Percentiles rank a stretch among this genome's conserved stretches.
Conservation (phyloP, 2,113 vertebrate species). For the Dendropsophus ebraccatus region DNA sequence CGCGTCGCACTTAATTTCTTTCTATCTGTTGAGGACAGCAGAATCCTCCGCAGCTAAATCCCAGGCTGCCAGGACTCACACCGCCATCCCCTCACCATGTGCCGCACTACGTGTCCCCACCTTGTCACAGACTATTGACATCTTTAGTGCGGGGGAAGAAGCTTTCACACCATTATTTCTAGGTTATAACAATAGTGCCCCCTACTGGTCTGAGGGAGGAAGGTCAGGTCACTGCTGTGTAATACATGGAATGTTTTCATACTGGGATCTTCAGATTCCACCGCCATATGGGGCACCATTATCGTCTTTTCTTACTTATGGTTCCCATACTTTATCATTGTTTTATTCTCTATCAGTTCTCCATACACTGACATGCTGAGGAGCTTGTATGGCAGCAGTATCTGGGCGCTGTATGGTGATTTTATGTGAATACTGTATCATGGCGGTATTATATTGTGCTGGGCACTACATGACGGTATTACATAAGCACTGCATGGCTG, state of each 20-base stretch:
- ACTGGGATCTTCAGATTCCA: neutral
- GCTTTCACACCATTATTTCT: neutral
- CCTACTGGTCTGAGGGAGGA: neutral
- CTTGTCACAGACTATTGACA: neutral
- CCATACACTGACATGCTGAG: no score
- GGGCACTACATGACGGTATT: no score
- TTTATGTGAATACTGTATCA: no score
- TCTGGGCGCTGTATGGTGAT: neutral
- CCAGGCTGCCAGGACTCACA: neutral
- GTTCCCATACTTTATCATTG: no score
- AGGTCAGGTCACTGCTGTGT: neutral
- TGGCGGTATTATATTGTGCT: no score
- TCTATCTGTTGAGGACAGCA: slow-evolving; percentile 3
- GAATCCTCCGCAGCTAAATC: neutral
- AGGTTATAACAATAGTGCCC: neutral
- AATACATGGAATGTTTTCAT: no score
- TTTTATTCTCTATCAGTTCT: no score
- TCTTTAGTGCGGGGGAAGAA: neutral
- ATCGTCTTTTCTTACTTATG: no score
- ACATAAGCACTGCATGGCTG: neutral
- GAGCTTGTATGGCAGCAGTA: neutral
- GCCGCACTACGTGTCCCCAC: neutral
- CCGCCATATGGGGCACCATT: neutral
- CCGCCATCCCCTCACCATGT: neutral
- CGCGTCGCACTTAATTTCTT: neutral